A percentile compares a stretch with the other conserved stretches of the same genome.
These are phyloP conservation scores for Bombus soroeensis DNA, from an alignment of 1,140 invertebrate genomes.

Conservation along the genomic window DNA sequence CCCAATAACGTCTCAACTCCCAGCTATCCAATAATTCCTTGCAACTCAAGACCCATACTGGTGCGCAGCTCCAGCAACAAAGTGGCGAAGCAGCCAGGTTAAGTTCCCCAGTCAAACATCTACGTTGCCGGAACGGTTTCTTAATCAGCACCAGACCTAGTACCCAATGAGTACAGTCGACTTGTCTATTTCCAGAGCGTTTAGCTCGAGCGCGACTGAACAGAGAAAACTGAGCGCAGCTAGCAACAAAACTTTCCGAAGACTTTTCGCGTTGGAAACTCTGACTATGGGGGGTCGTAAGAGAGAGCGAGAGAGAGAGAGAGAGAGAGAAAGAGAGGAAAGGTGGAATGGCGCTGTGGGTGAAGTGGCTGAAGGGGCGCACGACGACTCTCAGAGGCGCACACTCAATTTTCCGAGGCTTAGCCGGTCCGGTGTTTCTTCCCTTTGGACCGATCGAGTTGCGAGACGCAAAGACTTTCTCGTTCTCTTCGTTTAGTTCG, in stretches of 20 bases:
- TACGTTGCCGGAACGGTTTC: neutral
- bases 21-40: too few relatives aligned
- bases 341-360: neutral
- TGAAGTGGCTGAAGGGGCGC: neutral
- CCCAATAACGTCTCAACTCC: too few relatives aligned
- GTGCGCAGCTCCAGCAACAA: neutral
- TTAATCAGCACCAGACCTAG: neutral
- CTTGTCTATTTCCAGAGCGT: conserved; percentile 10
- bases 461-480: conserved; percentile 56
- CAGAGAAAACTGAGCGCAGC: neutral
- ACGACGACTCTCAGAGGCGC: conserved; percentile 53
- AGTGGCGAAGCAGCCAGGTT: neutral
- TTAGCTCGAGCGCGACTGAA: neutral
- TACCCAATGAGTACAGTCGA: neutral
- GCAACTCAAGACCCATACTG: too few relatives aligned
- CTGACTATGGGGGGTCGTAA: neutral
- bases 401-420: conserved; percentile 80
- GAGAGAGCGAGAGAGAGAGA: neutral
- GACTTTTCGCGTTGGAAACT: conserved; percentile 36
- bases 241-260: conserved; percentile 46
- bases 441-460: conserved; percentile 46
- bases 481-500: conserved; percentile 38
- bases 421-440: conserved; percentile 67
- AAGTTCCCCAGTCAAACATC: neutral
- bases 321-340: neutral